phyloP scores from a whole-genome alignment of 2,888 invertebrate genomes.

The Saturnia japonica region DNA sequence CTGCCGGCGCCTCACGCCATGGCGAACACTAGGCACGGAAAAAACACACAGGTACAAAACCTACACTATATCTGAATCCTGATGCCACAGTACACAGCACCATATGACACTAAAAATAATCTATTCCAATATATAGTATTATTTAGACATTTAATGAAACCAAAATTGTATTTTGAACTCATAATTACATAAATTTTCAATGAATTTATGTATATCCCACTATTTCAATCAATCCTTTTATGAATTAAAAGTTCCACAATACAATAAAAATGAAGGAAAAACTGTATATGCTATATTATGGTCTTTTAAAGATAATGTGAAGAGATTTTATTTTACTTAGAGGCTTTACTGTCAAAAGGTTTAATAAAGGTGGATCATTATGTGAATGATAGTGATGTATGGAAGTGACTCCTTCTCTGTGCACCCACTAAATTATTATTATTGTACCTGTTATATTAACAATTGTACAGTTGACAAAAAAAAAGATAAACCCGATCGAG shows the following conservation, averaged over 20 bases:
- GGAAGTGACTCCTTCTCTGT: no score
- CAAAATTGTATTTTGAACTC: neutral
- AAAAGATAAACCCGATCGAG: no score
- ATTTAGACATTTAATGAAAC: neutral
- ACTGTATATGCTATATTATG: no score
- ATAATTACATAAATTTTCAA: neutral
- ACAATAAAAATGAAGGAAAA: neutral
- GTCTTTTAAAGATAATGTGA: no score
- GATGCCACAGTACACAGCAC: neutral
- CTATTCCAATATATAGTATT: neutral
- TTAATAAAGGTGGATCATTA: no score
- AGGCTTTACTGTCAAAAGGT: no score
- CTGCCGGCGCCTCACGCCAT: conserved; percentile 82
- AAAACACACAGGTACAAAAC: conserved; percentile 83
- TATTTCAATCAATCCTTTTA: neutral
- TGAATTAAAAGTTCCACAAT: neutral
- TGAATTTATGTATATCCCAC: neutral
- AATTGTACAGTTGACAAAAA: no score
- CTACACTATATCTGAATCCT: neutral
- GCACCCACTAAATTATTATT: no score
- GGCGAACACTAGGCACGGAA: conserved; percentile 84
- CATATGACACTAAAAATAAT: conserved; percentile 1
- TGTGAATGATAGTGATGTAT: no score
- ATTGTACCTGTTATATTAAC: no score
- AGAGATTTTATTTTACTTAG: no score